Evolutionary conservation across 2,113 vertebrate species (phyloP), one percentile per base, ranked within the genome.

Genomic region (Phoenicopterus ruber): DNA sequence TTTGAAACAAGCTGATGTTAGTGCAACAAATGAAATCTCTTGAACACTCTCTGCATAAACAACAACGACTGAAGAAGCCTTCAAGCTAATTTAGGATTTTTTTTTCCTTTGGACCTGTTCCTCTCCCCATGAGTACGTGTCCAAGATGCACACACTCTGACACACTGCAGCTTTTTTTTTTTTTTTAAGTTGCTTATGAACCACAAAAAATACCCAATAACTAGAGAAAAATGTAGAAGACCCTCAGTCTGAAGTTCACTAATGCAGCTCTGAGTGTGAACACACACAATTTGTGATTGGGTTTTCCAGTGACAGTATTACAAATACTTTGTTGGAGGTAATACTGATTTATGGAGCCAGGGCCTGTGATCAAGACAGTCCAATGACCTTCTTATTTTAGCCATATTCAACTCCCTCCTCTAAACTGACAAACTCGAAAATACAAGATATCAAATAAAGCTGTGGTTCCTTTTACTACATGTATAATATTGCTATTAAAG

Each of bases 1-100:
- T 94, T 90, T 93, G 55, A 86, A 97, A 90, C 72, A 92, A 88
- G 63, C 47, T 90, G 92, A 94, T 84, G 55, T 83, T 67, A 84
- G 80, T 12, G 3, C 74, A 92, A 95, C 82, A 73, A 90, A 73
- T 66, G 47, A 65, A 88, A 78, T 58, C 76, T 90, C 90, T 54
- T 57, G 26, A 84, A 67, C 3, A 1, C 42, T 24, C 36, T 49
- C 59, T 73, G 32, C 38, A 47, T 28, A 83, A 91, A 80, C 38
- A 95, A 65, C 11, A 86, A 57, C 67, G 42, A 70, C 26, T 40
- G 62, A 91, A 83, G 62, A 66, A 63, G 34, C 29, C 52, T 74
- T 84, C 69, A 78, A 46, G 70, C 46, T 81, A 57, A 59, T 74
- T 61, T 25, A 70, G 49, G 42, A 52, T 4, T 40, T 61, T 19